A percentile compares a stretch with the other conserved stretches of the same genome.
Evolutionary conservation across 2,113 vertebrate species (phyloP).

Genomic region (Cottus gobio): DNA sequence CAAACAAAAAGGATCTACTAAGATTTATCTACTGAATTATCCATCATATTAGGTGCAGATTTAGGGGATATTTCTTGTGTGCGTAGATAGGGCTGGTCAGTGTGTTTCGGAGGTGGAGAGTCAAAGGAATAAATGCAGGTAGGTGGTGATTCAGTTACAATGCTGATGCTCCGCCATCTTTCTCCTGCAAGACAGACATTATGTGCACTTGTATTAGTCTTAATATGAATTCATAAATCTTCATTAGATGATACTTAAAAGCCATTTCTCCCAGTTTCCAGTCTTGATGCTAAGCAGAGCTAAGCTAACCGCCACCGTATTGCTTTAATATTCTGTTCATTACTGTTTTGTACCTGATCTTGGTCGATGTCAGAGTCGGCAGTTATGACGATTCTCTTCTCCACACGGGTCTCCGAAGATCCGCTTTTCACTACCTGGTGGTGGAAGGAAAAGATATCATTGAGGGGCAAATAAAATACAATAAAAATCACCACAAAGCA

Average conservation of each 20-base stretch:
- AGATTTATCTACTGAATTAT: conserved; percentile 39
- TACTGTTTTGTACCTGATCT: conserved; percentile 84
- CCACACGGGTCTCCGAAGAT: conserved; percentile 92
- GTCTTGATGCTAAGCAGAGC: background rate
- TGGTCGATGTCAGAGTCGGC: conserved; percentile 91
- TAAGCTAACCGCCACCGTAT: background rate
- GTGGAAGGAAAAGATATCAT: background rate
- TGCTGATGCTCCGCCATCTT: conserved; percentile 69
- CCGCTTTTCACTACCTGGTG: conserved; percentile 92
- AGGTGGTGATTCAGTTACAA: conserved; percentile 67
- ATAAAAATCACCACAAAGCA: background rate
- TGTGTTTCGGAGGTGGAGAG: conserved; percentile 31
- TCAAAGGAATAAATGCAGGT: conserved; percentile 21
- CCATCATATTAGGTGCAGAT: conserved; percentile 37
- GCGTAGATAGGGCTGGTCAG: conserved; percentile 41
- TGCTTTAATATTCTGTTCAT: background rate
- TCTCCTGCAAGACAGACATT: conserved; percentile 69
- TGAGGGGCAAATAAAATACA: background rate
- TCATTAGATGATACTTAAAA: background rate
- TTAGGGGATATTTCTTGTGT: conserved; percentile 43
- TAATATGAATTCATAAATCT: background rate
- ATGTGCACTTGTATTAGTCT: conserved; percentile 12
- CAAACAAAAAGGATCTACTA: conserved; percentile 44
- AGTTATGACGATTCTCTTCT: conserved; percentile 96
- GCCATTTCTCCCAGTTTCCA: background rate